Evolutionary conservation across 2,113 vertebrate genomes (phyloP).

Genomic region (Isichthys henryi): DNA sequence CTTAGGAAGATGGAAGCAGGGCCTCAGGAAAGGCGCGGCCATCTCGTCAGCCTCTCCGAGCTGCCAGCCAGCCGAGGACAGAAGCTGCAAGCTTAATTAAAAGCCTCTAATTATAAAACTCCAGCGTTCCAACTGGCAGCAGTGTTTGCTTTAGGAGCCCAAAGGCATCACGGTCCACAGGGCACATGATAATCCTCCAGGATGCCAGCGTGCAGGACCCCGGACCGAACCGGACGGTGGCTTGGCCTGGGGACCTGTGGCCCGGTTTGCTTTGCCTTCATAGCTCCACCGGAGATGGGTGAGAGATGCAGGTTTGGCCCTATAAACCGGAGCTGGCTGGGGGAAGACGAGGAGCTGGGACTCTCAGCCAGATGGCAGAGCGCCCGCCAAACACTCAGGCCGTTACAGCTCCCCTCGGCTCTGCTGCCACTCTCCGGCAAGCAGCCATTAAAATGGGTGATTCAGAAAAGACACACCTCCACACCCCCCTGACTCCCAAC

Average conservation of each 20-base stretch:
- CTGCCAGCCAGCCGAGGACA: neutral
- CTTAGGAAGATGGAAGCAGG: neutral
- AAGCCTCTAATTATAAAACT: slow-evolving; percentile 1
- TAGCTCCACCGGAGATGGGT: neutral
- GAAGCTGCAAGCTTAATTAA: neutral
- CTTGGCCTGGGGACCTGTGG: neutral
- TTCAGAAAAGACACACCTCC: neutral
- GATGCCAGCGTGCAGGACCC: neutral
- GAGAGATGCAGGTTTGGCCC: neutral
- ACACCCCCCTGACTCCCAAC: neutral
- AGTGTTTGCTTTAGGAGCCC: neutral
- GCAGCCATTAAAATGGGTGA: neutral
- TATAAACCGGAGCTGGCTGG: neutral
- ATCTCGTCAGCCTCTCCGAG: neutral
- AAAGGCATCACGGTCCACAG: neutral
- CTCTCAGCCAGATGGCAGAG: neutral
- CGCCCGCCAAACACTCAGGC: neutral
- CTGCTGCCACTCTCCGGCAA: neutral
- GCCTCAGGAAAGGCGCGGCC: neutral
- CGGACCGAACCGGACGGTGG: neutral
- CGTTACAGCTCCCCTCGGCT: neutral
- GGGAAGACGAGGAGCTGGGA: neutral
- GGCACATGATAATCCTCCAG: neutral
- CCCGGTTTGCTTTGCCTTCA: neutral
- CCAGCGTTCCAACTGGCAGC: neutral